These are phyloP conservation scores for Athene noctua DNA, from an alignment of 2,113 vertebrate species.

Conservation along the genomic window DNA sequence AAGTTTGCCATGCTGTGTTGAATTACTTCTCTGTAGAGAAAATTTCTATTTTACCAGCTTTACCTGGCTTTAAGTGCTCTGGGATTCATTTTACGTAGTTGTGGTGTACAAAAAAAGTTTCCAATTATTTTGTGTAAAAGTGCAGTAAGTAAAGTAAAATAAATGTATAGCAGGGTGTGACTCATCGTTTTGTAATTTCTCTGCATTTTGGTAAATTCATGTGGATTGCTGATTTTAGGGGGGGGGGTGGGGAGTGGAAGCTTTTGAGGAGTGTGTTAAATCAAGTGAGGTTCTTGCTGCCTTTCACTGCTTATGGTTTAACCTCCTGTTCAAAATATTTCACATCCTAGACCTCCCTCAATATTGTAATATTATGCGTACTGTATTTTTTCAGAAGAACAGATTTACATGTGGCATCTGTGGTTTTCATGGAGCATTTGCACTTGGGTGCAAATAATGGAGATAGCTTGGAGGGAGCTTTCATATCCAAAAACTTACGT, in stretches of 20 bases:
- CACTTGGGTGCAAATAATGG: neutral
- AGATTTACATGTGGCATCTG: neutral
- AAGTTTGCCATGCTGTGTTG: neutral
- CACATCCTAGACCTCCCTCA: neutral
- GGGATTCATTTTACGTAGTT: neutral
- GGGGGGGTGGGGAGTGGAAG: fast-evolving
- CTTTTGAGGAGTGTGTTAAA: neutral
- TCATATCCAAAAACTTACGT: neutral
- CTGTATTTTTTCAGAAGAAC: neutral
- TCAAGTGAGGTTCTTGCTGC: neutral
- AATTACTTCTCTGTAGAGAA: neutral
- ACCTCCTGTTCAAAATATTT: neutral
- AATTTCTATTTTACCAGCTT: neutral
- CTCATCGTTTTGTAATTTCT: neutral
- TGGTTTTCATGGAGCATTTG: neutral
- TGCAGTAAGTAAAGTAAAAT: neutral
- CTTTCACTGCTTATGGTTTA: neutral
- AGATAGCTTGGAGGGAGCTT: neutral
- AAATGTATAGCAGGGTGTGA: neutral
- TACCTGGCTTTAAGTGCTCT: neutral
- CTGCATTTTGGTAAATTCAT: neutral
- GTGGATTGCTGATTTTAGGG: neutral
- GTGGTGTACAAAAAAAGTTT: neutral
- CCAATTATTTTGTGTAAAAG: neutral
- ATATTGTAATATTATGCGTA: neutral